Percentiles rank a stretch among this genome's conserved stretches.
Evolutionary conservation across 2,888 invertebrate species (phyloP).

Genomic region (Spilosoma lubricipeda): DNA sequence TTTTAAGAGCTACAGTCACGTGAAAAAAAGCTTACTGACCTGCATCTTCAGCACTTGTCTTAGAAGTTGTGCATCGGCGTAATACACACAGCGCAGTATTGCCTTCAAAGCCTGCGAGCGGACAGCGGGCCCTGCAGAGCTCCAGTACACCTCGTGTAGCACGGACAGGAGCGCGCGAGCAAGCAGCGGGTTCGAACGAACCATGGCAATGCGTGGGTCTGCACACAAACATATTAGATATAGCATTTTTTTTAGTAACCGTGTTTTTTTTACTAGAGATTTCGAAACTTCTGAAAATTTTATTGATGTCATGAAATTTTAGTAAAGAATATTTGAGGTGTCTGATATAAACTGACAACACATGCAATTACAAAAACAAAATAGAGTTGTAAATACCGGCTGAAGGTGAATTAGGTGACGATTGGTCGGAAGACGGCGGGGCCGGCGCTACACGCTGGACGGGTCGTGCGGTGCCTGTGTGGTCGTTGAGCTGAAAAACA

Average conservation of each 20-base stretch:
- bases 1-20: no score
- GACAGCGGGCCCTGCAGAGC: constrained; percentile 98
- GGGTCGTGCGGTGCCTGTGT: constrained; percentile 96
- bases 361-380: no score
- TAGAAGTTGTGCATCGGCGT: constrained; percentile 94
- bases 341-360: no score
- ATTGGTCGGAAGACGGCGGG: constrained; percentile 52
- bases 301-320: no score
- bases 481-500: constrained; percentile 95
- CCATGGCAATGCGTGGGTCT: constrained; percentile 82
- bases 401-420: constrained; percentile 47
- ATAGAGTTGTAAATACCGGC: no score
- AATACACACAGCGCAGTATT: constrained; percentile 98
- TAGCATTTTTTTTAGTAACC: no score
- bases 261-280: no score
- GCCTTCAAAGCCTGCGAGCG: constrained; percentile 98
- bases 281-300: no score
- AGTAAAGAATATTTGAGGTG: no score
- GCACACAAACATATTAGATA: constrained; percentile 8
- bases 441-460: constrained; percentile 93
- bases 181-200: constrained; percentile 81
- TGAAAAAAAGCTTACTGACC: constrained; percentile 52
- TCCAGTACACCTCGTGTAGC: constrained; percentile 99
- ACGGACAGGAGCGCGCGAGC: constrained; percentile 96
- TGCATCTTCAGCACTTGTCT: constrained; percentile 90